A percentile compares a stretch with the other conserved stretches of the same genome.
phyloP scores from a whole-genome alignment of 2,888 invertebrate species.

The Allophyes oxyacanthae region DNA sequence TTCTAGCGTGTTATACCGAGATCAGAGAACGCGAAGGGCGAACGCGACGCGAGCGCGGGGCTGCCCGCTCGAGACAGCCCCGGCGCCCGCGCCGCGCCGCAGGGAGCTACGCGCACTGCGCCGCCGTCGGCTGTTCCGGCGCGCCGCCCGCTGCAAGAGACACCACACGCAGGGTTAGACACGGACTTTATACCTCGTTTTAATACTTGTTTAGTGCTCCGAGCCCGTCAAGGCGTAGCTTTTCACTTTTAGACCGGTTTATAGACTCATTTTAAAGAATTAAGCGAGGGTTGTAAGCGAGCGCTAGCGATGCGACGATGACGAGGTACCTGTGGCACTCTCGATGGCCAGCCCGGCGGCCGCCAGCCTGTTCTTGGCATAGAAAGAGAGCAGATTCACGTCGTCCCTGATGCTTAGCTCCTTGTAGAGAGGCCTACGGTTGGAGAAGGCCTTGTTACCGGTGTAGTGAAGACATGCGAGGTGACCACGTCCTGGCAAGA shows the following conservation, averaged over 20 bases:
- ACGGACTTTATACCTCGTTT: conserved; percentile 81
- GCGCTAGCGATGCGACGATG: conserved; percentile 77
- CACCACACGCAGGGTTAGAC: conserved; percentile 89
- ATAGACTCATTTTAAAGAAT: conserved; percentile 76
- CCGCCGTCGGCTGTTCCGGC: conserved; percentile 89
- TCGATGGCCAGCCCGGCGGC: conserved; percentile 88
- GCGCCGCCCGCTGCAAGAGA: conserved; percentile 89
- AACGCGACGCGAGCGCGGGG: conserved; percentile 73
- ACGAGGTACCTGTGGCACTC: conserved; percentile 85
- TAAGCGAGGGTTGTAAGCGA: conserved; percentile 82
- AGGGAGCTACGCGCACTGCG: conserved; percentile 88
- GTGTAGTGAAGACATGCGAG: conserved; percentile 95
- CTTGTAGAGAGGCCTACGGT: conserved; percentile 92
- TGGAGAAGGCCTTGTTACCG: conserved; percentile 93
- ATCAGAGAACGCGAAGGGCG: conserved; percentile 81
- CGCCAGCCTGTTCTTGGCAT: conserved; percentile 94
- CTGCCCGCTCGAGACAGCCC: conserved; percentile 50
- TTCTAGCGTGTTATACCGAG: conserved; percentile 87
- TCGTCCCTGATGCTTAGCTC: conserved; percentile 95
- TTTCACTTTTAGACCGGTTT: conserved; percentile 71
- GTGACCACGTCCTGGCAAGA: conserved; percentile 93
- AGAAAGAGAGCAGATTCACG: conserved; percentile 96
- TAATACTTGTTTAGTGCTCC: conserved; percentile 69
- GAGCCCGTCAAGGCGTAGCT: conserved; percentile 68
- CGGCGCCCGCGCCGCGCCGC: conserved; percentile 67